phyloP scores from a whole-genome alignment of 2,888 invertebrate genomes.

The Harpagoxenus sublaevis region DNA sequence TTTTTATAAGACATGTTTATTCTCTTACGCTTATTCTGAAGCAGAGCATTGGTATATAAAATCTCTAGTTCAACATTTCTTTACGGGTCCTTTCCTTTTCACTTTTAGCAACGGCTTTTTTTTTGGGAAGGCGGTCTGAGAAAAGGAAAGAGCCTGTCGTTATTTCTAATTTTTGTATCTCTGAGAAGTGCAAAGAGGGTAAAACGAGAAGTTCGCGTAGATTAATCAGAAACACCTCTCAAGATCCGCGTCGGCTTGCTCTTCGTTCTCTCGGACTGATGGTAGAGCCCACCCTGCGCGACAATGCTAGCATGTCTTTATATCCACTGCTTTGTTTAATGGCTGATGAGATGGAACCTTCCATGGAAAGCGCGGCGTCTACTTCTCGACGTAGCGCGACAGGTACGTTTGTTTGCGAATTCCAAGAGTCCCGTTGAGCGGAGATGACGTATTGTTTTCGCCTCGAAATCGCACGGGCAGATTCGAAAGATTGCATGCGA shows the following conservation, averaged over 20 bases:
- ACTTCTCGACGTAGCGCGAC: slow-evolving; percentile 54
- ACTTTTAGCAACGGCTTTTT: not conserved
- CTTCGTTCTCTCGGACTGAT: slow-evolving; percentile 62
- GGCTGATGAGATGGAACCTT: slow-evolving; percentile 84
- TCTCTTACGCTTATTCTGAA: slow-evolving; percentile 3
- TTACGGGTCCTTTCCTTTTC: not conserved
- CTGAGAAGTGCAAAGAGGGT: slow-evolving; percentile 65
- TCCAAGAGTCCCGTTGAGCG: slow-evolving; percentile 11
- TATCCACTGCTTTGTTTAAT: slow-evolving; percentile 83
- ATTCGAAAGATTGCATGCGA: slow-evolving; percentile 23
- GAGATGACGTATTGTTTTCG: slow-evolving; percentile 48
- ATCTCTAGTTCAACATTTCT: not conserved
- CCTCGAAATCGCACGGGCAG: slow-evolving; percentile 41
- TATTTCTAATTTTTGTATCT: slow-evolving; percentile 71
- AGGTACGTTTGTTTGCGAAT: slow-evolving; percentile 27
- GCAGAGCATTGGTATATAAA: not conserved
- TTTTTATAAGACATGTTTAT: not conserved
- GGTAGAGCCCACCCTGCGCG: slow-evolving; percentile 71
- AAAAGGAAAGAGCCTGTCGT: not conserved
- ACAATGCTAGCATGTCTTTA: slow-evolving; percentile 82
- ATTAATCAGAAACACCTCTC: slow-evolving; percentile 84
- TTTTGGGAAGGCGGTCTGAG: not conserved
- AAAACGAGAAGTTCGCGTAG: slow-evolving; percentile 70
- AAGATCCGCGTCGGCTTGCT: slow-evolving; percentile 63
- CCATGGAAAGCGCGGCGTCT: slow-evolving; percentile 67